Percentiles rank a stretch among this genome's conserved stretches.
Conservation (phyloP, 2,113 vertebrate genomes). For the Mesoclemmys tuberculata region DNA sequence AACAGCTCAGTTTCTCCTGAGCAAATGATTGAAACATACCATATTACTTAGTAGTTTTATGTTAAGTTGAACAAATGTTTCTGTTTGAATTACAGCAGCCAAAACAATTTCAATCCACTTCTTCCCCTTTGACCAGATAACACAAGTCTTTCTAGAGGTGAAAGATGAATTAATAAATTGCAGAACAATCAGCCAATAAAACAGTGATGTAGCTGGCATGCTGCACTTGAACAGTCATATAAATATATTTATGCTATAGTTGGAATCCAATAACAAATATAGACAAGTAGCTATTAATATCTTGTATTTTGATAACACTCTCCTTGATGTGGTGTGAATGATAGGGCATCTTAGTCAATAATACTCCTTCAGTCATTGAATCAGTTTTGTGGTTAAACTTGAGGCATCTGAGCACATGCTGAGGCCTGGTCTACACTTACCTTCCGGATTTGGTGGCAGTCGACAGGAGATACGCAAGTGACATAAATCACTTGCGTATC, state of each 20-base stretch:
- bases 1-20: conserved; percentile 1
- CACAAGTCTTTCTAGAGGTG: neutral
- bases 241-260: too few relatives aligned
- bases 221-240: neutral
- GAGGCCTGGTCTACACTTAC: too few relatives aligned
- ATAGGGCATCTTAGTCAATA: neutral
- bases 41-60: conserved; percentile 45
- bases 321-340: neutral
- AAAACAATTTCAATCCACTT: neutral
- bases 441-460: too few relatives aligned
- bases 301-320: neutral
- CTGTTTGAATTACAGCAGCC: conserved; percentile 16
- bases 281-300: neutral
- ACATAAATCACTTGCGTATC: too few relatives aligned
- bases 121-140: neutral
- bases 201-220: neutral
- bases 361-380: neutral
- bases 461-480: too few relatives aligned
- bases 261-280: neutral
- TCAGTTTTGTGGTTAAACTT: neutral
- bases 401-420: neutral
- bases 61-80: conserved; percentile 11
- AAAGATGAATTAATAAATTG: neutral
- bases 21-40: conserved; percentile 42
- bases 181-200: neutral